These are phyloP conservation scores for Aphaenogaster rudis DNA, from an alignment of 1,140 invertebrate species.

Conservation along the genomic window DNA sequence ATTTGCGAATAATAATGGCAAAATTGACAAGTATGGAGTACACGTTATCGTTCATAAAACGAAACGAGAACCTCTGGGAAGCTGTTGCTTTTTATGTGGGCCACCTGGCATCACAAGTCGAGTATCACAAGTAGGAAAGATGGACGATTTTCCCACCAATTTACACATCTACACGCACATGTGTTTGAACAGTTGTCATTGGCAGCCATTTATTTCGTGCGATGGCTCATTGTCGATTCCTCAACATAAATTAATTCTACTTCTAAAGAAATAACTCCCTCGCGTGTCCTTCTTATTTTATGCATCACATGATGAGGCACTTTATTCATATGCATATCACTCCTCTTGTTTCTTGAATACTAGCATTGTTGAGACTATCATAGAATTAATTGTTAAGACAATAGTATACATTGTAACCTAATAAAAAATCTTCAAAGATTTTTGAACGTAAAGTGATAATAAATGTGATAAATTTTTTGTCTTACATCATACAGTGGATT, in stretches of 20 bases:
- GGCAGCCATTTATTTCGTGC: not conserved
- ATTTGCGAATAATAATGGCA: not conserved
- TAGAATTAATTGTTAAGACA: conserved; percentile 1
- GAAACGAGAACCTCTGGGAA: conserved; percentile 22
- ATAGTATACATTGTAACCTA: not conserved
- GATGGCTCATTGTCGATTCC: not conserved
- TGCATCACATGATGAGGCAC: not conserved
- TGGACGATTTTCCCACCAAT: conserved; percentile 54
- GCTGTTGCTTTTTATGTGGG: not conserved
- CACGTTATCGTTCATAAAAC: not conserved
- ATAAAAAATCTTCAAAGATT: not conserved
- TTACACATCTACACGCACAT: conserved; percentile 20
- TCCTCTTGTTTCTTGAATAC: conserved; percentile 11
- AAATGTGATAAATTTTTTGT: not conserved
- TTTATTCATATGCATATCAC: conserved; percentile 14
- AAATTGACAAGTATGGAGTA: not conserved
- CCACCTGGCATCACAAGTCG: not conserved
- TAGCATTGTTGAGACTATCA: not conserved
- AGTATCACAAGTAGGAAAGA: not conserved
- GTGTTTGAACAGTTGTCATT: conserved; percentile 67
- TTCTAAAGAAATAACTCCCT: not conserved
- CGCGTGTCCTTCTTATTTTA: not conserved
- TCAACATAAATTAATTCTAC: conserved; percentile 45
- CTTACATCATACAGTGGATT: not conserved
- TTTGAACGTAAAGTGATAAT: not conserved